Base-by-base conservation (phyloP, 1,140 invertebrate species). In the Octopus sinensis region DNA sequence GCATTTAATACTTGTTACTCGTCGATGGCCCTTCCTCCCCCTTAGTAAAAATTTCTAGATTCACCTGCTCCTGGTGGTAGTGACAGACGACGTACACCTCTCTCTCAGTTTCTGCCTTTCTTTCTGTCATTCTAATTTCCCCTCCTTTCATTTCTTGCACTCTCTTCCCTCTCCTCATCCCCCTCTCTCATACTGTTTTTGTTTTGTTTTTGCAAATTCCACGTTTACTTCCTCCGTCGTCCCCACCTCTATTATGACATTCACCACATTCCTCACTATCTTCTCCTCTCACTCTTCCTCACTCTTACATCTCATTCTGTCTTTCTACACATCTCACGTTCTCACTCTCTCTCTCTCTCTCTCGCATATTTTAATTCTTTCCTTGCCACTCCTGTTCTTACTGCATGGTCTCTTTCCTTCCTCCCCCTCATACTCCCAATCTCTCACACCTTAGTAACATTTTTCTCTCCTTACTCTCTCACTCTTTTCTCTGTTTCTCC, bases 311-410 rank as follows among this genome's bases (percentile, higher is more conserved):
- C n/a, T 56, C n/a, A 9, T 6, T 54, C 43, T 54, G 54, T 17
- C 56, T 54, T 80, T 56, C 2, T 23, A 23, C 23, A 12, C 54
- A 12, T 54, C 4, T 51, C 9, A 10, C 5, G n/a, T 71, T 4
- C 52, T 6, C 54, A 52, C 62, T 4, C 56, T 54, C 23, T 43
- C 23, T 68, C 56, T 3, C 62, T 4, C 56, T 54, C 23, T 43
- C 23, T 68, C 56, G 17, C 43, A 6, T 75, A 78, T 13, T 43
- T 81, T 51, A 62, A 23, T 56, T 54, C 54, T 71, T 81, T 71
- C 80, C 23, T 56, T 54, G 54, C 10, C 77, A 13, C 75, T 73
- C 76, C 79, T 83, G 2, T 83, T 56, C 81, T 75, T 77, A 12
- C 52, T 53, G 9, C 4, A 51, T n/a, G 1, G 9, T n/a, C n/a